Evolutionary conservation across 2,797 vertebrate genomes (phyloP).

Genomic region (Siniperca obscura): DNA sequence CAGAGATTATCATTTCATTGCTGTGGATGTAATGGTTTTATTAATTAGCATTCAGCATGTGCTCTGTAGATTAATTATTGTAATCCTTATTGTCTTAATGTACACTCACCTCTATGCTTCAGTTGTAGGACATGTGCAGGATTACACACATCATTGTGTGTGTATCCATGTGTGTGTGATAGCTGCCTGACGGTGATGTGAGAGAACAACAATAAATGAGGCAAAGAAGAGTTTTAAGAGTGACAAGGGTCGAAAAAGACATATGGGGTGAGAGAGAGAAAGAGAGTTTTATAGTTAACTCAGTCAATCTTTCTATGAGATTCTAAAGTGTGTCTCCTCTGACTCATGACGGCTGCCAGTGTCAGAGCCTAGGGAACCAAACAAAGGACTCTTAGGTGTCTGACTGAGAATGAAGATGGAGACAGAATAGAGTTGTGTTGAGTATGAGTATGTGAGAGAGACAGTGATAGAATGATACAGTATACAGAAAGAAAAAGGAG

Average conservation of each 20-base stretch:
- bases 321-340: conserved; percentile 55
- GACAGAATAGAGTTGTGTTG: not conserved
- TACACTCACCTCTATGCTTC: not conserved
- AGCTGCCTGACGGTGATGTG: not conserved
- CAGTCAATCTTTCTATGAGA: conserved; percentile 41
- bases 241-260: conserved; percentile 12
- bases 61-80: conserved; percentile 14
- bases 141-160: not conserved
- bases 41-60: conserved; percentile 15
- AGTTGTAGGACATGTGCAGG: not conserved
- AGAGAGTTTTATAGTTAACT: conserved; percentile 40
- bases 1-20: not conserved
- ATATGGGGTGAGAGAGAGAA: conserved; percentile 24
- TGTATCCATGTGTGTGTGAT: not conserved
- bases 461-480: not conserved
- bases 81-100: conserved; percentile 27
- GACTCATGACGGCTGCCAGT: conserved; percentile 50
- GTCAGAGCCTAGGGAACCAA: conserved; percentile 30
- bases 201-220: conserved; percentile 15
- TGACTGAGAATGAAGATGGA: conserved; percentile 31
- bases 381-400: conserved; percentile 50
- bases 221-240: conserved; percentile 34
- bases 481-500: not conserved
- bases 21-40: not conserved
- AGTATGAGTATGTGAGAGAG: conserved; percentile 3